Percentiles rank a stretch among this genome's conserved stretches.
phyloP scores from a whole-genome alignment of 2,113 vertebrate genomes.

The Carollia perspicillata region DNA sequence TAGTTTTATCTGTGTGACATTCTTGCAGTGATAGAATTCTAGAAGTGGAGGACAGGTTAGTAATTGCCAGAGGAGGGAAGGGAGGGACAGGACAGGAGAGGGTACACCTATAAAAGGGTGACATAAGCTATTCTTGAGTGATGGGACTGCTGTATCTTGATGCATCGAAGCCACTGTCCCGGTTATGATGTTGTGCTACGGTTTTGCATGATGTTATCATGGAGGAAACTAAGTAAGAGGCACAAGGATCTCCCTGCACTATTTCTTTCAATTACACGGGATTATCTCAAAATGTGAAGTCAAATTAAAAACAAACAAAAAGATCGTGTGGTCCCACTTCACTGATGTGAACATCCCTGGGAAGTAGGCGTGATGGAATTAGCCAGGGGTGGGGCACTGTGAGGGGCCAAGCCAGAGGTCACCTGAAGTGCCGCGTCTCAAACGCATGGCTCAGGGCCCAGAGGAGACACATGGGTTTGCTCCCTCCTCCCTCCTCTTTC shows the following conservation, averaged over 20 bases:
- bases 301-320: not conserved
- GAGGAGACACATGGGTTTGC: too few species aligned
- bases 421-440: not conserved
- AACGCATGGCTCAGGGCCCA: not conserved
- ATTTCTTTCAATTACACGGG: not conserved
- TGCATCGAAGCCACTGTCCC: not conserved
- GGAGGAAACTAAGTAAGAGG: not conserved
- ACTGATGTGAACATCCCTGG: not conserved
- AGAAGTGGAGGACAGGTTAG: not conserved
- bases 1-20: not conserved
- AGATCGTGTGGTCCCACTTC: not conserved
- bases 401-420: not conserved
- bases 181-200: not conserved
- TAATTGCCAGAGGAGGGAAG: not conserved
- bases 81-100: not conserved
- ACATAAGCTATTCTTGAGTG: not conserved
- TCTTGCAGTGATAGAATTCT: not conserved
- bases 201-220: not conserved
- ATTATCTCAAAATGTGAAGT: not conserved
- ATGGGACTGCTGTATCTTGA: not conserved
- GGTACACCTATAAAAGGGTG: not conserved
- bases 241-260: not conserved
- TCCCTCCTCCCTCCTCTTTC: not conserved
- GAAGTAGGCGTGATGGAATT: not conserved
- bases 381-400: not conserved